These are phyloP conservation scores for Cheilosia urbana DNA, from an alignment of 2,888 invertebrate species.

Conservation along the genomic window DNA sequence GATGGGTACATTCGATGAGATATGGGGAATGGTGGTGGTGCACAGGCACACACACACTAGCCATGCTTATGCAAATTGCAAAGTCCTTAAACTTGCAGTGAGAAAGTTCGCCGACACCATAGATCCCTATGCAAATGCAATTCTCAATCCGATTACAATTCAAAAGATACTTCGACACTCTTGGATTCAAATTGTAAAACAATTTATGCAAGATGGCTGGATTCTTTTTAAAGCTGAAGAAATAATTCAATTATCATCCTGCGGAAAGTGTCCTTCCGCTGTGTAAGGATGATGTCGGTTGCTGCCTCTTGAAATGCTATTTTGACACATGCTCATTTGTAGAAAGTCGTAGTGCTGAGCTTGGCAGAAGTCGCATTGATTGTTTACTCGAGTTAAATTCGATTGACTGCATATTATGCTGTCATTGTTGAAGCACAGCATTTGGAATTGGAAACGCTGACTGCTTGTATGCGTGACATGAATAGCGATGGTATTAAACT, in stretches of 20 bases:
- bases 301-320: slow-evolving; percentile 15
- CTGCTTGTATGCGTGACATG: slow-evolving; percentile 48
- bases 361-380: slow-evolving; percentile 44
- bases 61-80: slow-evolving; percentile 6
- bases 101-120: slow-evolving; percentile 8
- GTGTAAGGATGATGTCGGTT: slow-evolving; percentile 4
- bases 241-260: slow-evolving; percentile 42
- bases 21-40: slow-evolving; percentile 12
- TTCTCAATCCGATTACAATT: slow-evolving; percentile 52
- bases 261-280: neutral
- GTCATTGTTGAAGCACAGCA: slow-evolving; percentile 27
- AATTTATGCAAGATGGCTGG: slow-evolving; percentile 12
- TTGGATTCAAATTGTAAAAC: slow-evolving; percentile 35
- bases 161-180: slow-evolving; percentile 53
- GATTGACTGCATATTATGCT: slow-evolving; percentile 60
- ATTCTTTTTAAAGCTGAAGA: slow-evolving; percentile 4
- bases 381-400: slow-evolving; percentile 55
- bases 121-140: slow-evolving; percentile 20
- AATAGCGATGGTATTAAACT: slow-evolving; percentile 34
- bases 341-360: slow-evolving; percentile 10
- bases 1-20: slow-evolving; percentile 8
- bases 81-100: slow-evolving; percentile 9
- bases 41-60: slow-evolving; percentile 2
- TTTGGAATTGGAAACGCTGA: slow-evolving; percentile 22
- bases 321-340: slow-evolving; percentile 48